Base-by-base conservation (phyloP, 2,113 vertebrate genomes). In the Pardalotus punctatus region DNA sequence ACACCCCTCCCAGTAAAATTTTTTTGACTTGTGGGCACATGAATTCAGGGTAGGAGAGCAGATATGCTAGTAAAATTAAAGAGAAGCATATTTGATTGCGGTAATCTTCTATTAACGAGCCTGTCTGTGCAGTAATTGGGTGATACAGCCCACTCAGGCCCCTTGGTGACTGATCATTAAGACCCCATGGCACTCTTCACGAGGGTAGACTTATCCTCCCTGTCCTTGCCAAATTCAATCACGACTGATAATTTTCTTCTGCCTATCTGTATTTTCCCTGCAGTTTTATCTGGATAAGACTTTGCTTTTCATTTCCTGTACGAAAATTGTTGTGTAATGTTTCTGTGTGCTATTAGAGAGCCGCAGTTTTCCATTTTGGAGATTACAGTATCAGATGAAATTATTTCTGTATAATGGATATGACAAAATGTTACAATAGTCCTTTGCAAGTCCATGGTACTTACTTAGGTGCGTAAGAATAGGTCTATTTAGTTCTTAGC, bases 231-330 rank as follows among this genome's bases (percentile, higher is more conserved):
- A 95, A 92, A 88, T 91, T 80, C 88, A 90, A 77, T 67, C 72
- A 60, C 38, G 64, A 90, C 33, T 25, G 64, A 92, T 94, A 76
- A 86, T 97, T 96, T 94, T 81, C 31, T 84, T 69, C 72, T 82
- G 51, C 72, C 88, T 88, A 88, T 92, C 86, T 86, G 1, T 88
- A 81, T 79, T 91, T 94, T 88, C 82, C 64, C 42, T 51, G 67
- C 48, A 90, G 48, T 95, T 95, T 91, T 94, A 92, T 92, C 91
- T 53, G 61, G 40, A n/a, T 91, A 94, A 84, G 77, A 38, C n/a
- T 84, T 84, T 84, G n/a, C 67, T 89, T 94, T 92, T 91, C 47
- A 89, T 94, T 94, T 94, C 33, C 60, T 48, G 38, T 25, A 17
- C 64, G 89, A 91, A 94, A 95, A 43, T 8, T 66, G 38, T 78